Percentiles rank a stretch among this genome's conserved stretches.
Conservation (phyloP, 2,797 vertebrate genomes). For the Microcaecilia unicolor region DNA sequence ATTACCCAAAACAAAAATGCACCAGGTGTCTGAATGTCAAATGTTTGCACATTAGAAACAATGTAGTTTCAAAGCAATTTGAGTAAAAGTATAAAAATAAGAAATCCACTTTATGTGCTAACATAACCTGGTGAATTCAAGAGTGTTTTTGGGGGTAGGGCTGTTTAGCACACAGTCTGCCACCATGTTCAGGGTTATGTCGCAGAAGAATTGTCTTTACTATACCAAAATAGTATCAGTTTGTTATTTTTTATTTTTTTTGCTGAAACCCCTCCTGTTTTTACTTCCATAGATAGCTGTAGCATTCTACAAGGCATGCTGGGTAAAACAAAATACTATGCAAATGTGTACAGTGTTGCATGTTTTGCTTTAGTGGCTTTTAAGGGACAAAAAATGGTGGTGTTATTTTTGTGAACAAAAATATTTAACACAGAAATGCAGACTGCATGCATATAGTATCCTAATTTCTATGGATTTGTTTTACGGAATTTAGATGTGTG, state of each 20-base stretch:
- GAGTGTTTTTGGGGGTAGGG: conserved; percentile 10
- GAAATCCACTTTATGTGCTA: no score
- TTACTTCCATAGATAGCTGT: conserved; percentile 67
- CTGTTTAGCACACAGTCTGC: conserved; percentile 15
- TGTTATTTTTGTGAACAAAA: conserved; percentile 79
- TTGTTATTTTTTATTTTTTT: conserved; percentile 44
- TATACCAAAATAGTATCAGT: conserved; percentile 11
- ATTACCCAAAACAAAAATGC: not conserved
- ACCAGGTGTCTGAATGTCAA: conserved; percentile 1
- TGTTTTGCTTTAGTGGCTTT: conserved; percentile 79
- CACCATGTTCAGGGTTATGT: conserved; percentile 3
- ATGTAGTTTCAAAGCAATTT: no score
- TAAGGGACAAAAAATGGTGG: conserved; percentile 54
- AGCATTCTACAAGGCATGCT: conserved; percentile 84
- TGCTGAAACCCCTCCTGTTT: conserved; percentile 42
- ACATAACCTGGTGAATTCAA: no score
- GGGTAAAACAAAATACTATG: conserved; percentile 83
- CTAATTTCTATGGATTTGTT: conserved; percentile 82
- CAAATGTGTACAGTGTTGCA: conserved; percentile 86
- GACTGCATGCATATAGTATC: conserved; percentile 88
- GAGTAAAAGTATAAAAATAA: no score
- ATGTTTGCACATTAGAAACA: not conserved
- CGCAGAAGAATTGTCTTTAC: conserved; percentile 23
- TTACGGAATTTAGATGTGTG: conserved; percentile 80
- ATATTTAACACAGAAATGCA: conserved; percentile 72